These are phyloP conservation scores for Alcedo atthis DNA, from an alignment of 2,797 vertebrate genomes.

Conservation along the genomic window DNA sequence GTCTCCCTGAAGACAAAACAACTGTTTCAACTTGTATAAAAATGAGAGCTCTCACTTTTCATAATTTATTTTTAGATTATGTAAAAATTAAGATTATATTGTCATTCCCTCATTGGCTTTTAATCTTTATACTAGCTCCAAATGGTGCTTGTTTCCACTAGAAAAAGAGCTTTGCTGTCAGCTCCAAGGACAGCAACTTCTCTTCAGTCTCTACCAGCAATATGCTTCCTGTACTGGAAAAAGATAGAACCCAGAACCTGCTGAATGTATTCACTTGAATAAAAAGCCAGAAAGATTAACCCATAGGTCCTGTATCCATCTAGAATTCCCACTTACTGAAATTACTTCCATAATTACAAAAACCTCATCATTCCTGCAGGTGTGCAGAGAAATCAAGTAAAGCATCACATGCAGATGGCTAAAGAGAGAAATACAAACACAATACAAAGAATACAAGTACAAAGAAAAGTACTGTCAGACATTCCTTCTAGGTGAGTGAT, in stretches of 20 bases:
- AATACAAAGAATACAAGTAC: neutral
- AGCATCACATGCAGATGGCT: neutral
- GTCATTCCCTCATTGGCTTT: neutral
- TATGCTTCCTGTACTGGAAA: neutral
- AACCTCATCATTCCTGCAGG: neutral
- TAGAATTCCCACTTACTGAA: neutral
- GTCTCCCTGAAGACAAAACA: neutral
- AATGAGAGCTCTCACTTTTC: neutral
- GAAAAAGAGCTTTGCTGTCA: neutral
- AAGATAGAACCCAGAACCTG: neutral
- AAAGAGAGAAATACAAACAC: neutral
- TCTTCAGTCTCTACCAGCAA: neutral
- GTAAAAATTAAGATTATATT: neutral
- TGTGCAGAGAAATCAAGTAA: neutral
- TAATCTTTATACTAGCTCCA: neutral
- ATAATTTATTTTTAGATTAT: neutral
- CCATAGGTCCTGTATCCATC: neutral
- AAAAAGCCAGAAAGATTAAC: neutral
- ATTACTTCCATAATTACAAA: neutral
- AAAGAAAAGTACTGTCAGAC: neutral
- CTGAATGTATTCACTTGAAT: neutral
- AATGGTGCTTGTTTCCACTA: neutral
- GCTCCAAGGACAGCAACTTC: neutral
- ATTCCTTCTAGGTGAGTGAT: neutral
- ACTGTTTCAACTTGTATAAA: constrained; percentile 27